phyloP scores from a whole-genome alignment of 2,888 invertebrate genomes.

The Heteromyza rotundicornis region DNA sequence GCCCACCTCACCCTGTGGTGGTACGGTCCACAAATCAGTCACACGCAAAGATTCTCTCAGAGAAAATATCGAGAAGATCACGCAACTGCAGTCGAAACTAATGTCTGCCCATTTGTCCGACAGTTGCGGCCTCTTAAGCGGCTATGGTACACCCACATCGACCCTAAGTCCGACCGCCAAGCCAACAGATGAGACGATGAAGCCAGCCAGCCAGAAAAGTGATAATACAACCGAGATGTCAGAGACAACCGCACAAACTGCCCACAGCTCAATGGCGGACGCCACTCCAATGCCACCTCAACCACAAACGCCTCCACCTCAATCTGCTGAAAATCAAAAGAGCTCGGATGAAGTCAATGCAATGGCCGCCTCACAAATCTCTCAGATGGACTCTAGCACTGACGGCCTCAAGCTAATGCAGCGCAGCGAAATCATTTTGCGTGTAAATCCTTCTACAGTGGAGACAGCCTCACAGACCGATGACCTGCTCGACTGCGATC shows the following conservation, averaged over 20 bases:
- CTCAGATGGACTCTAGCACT: constrained; percentile 43
- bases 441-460: constrained; percentile 69
- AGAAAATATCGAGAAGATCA: constrained; percentile 62
- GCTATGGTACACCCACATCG: constrained; percentile 24
- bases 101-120: constrained; percentile 61
- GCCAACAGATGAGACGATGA: not conserved
- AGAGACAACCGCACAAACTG: not conserved
- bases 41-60: constrained; percentile 60
- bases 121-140: constrained; percentile 37
- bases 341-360: constrained; percentile 25
- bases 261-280: not conserved
- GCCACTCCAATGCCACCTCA: not conserved
- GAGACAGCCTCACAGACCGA: constrained; percentile 71
- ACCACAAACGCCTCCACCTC: constrained; percentile 31
- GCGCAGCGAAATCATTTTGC: constrained; percentile 69
- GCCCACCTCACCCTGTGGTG: constrained; percentile 33
- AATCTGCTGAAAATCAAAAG: not conserved
- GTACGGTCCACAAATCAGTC: constrained; percentile 38
- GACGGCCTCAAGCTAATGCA: constrained; percentile 67
- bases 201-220: not conserved
- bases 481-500: constrained; percentile 56
- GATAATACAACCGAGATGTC: not conserved
- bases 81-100: constrained; percentile 60
- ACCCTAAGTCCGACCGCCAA: too few relatives aligned
- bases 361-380: constrained; percentile 26